Percentiles rank a stretch among this genome's conserved stretches.
Conservation (phyloP, 2,113 vertebrate genomes). For the Echinops telfairi region DNA sequence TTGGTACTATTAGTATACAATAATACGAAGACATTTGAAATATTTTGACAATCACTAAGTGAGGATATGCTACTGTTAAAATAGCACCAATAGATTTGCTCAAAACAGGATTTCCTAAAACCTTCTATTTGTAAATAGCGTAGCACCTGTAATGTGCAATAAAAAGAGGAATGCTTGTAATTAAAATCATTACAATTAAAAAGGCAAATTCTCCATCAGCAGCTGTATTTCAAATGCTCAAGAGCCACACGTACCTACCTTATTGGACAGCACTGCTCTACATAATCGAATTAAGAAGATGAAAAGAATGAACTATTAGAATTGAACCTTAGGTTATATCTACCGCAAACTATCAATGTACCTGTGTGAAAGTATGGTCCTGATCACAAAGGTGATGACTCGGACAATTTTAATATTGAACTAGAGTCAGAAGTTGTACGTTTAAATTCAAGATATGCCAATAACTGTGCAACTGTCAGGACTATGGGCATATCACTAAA, state of each 20-base stretch:
- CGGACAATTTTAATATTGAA: constrained; percentile 1
- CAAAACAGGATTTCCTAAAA: too few relatives aligned
- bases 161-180: neutral
- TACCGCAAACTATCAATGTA: neutral
- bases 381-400: constrained; percentile 16
- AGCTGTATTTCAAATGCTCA: constrained; percentile 20
- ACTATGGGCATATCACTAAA: constrained; percentile 1
- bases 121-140: too few relatives aligned
- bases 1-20: too few relatives aligned
- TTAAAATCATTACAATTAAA: constrained; percentile 24
- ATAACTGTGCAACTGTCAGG: neutral
- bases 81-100: too few relatives aligned
- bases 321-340: neutral
- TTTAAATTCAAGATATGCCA: constrained; percentile 23
- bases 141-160: too few relatives aligned
- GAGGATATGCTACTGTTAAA: too few relatives aligned
- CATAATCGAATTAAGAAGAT: constrained; percentile 26
- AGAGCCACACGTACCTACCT: neutral
- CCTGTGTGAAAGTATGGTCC: neutral
- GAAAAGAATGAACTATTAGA: constrained; percentile 5
- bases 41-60: too few relatives aligned
- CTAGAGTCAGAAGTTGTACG: neutral
- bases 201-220: neutral
- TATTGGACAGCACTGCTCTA: constrained; percentile 3
- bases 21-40: too few relatives aligned